Percentiles rank a stretch among this genome's conserved stretches.
phyloP scores from a whole-genome alignment of 2,113 vertebrate species.

The Dicrurus megarhynchus region DNA sequence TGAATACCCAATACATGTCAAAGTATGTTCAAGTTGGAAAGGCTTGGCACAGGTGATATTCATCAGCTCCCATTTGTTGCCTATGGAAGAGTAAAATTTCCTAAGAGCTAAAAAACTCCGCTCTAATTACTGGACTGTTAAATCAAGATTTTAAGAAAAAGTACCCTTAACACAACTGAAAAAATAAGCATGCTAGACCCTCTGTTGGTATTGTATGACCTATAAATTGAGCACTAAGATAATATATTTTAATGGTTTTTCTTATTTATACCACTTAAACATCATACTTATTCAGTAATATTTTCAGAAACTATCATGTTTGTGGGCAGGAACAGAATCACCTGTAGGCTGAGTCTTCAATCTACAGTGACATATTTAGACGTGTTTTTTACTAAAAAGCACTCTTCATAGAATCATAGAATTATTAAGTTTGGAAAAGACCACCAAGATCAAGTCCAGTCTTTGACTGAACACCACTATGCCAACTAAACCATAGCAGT shows the following conservation, averaged over 20 bases:
- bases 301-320: not conserved
- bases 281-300: not conserved
- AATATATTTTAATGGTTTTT: not conserved
- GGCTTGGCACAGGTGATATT: not conserved
- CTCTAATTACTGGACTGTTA: not conserved
- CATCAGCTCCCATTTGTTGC: not conserved
- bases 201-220: not conserved
- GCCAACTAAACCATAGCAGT: not conserved
- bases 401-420: not conserved
- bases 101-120: not conserved
- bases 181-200: not conserved
- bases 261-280: not conserved
- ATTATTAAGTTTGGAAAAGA: not conserved
- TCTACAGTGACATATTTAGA: not conserved
- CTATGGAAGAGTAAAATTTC: not conserved
- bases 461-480: not conserved
- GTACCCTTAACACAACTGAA: not conserved
- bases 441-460: not conserved
- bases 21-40: not conserved
- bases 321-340: not conserved
- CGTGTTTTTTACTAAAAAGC: not conserved
- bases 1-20: not conserved
- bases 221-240: not conserved
- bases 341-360: not conserved
- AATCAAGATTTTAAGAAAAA: not conserved